A percentile compares a stretch with the other conserved stretches of the same genome.
Conservation (phyloP, 2,888 invertebrate species). For the Ormyrus thymus region DNA sequence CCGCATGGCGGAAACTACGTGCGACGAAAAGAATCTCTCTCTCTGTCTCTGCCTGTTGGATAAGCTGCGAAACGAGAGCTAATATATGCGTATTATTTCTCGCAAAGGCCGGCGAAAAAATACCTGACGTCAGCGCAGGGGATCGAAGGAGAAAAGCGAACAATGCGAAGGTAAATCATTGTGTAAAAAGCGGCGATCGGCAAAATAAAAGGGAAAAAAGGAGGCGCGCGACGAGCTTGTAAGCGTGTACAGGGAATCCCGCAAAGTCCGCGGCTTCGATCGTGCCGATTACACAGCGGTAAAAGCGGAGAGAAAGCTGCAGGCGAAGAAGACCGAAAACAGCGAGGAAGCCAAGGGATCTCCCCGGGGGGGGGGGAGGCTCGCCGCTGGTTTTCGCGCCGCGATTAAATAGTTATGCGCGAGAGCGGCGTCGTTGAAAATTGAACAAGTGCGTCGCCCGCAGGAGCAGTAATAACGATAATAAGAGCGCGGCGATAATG, state of each 20-base stretch:
- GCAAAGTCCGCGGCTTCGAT: not conserved
- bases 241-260: not conserved
- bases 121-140: slow-evolving; percentile 7
- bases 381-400: too few relatives aligned
- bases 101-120: slow-evolving; percentile 13
- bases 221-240: not conserved
- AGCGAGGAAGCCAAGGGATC: not conserved
- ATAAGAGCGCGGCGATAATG: slow-evolving; percentile 7
- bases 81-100: slow-evolving; percentile 41
- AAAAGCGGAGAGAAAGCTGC: not conserved
- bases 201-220: not conserved
- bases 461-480: not conserved
- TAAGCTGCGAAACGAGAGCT: slow-evolving; percentile 11
- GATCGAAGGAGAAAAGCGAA: slow-evolving; percentile 1
- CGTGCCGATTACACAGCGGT: slow-evolving; percentile 22
- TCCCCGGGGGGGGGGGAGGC: not conserved
- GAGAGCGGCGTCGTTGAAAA: not conserved
- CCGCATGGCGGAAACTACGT: not conserved
- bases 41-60: not conserved
- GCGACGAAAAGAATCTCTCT: not conserved
- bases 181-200: slow-evolving; percentile 1
- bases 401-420: too few relatives aligned
- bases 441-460: not conserved
- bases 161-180: slow-evolving; percentile 39
- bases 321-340: not conserved